phyloP scores from a whole-genome alignment of 1,140 invertebrate genomes.

The Drosophila arawakana region DNA sequence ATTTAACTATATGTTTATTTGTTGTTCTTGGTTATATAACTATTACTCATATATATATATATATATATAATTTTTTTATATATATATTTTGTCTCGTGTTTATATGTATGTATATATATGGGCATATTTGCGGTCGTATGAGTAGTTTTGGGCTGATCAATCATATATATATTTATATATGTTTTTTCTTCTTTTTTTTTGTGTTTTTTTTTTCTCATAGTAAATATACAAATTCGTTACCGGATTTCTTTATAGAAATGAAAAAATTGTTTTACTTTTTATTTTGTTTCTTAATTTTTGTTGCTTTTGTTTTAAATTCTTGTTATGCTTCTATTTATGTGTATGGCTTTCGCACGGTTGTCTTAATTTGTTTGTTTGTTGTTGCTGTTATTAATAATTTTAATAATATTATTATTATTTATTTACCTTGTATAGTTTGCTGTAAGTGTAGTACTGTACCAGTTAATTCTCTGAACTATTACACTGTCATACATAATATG shows the following conservation, averaged over 20 bases:
- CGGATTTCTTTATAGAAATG: constrained; percentile 79
- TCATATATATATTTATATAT: constrained; percentile 49
- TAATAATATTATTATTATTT: constrained; percentile 49
- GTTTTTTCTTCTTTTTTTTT: constrained; percentile 28
- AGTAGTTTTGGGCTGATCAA: constrained; percentile 27
- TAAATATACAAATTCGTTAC: constrained; percentile 84
- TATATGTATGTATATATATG: constrained; percentile 57
- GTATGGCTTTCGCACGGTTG: constrained; percentile 58
- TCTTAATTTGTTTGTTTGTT: constrained; percentile 36
- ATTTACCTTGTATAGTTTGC: constrained; percentile 82
- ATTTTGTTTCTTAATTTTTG: constrained; percentile 1
- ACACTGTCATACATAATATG: constrained; percentile 39
- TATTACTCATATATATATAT: constrained; percentile 60
- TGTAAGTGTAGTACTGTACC: constrained; percentile 79
- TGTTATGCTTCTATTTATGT: constrained; percentile 73
- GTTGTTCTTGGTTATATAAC: constrained; percentile 81
- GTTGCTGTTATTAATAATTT: constrained; percentile 20
- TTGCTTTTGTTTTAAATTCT: constrained; percentile 59
- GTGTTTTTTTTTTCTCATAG: constrained; percentile 58
- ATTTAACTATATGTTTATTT: constrained; percentile 83
- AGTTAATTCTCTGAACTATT: constrained; percentile 53
- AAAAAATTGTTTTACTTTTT: constrained; percentile 62
- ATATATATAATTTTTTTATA: constrained; percentile 38
- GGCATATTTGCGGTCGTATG: constrained; percentile 67
- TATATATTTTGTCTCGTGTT: constrained; percentile 53